phyloP scores from a whole-genome alignment of 2,797 vertebrate genomes.

The Lutjanus argentimaculatus region DNA sequence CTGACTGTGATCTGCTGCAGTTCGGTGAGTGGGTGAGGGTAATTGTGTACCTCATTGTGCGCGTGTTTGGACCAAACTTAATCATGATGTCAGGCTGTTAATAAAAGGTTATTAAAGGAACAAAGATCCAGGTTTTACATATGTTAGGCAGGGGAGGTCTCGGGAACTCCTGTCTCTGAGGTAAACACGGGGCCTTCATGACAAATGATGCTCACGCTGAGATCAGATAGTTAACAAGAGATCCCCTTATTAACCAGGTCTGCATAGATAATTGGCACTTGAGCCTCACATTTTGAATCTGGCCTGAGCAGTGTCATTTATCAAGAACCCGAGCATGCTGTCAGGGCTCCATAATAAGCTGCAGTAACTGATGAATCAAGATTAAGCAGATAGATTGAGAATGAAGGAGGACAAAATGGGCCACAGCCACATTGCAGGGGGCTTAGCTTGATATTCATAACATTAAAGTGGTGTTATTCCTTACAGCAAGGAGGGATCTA shows the following conservation, averaged over 20 bases:
- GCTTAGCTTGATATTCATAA: conserved; percentile 92
- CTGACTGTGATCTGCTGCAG: conserved; percentile 89
- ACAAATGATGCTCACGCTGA: conserved; percentile 98
- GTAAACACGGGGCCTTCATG: conserved; percentile 93
- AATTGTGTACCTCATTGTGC: conserved; percentile 82
- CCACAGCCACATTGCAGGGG: conserved; percentile 90
- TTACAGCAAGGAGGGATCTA: conserved; percentile 87
- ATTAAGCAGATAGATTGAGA: conserved; percentile 94
- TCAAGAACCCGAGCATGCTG: conserved; percentile 94
- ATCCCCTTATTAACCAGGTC: conserved; percentile 99
- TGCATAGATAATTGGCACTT: conserved; percentile 99
- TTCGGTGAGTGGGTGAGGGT: conserved; percentile 70
- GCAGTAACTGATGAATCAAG: conserved; percentile 98
- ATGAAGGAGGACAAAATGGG: conserved; percentile 88
- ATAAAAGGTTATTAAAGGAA: conserved; percentile 99
- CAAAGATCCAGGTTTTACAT: conserved; percentile 99
- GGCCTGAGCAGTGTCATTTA: conserved; percentile 98
- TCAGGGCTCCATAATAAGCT: conserved; percentile 95
- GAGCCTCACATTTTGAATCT: conserved; percentile 99
- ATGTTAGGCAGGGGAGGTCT: conserved; percentile 97
- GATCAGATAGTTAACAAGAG: conserved; percentile 99
- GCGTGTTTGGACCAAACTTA: conserved; percentile 91
- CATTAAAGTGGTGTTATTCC: conserved; percentile 95
- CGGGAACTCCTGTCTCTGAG: conserved; percentile 92
- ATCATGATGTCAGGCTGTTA: conserved; percentile 99